These are phyloP conservation scores for Corticium candelabrum DNA, from an alignment of 37 sponge, comb jelly and placozoan genomes.

Conservation along the genomic window DNA sequence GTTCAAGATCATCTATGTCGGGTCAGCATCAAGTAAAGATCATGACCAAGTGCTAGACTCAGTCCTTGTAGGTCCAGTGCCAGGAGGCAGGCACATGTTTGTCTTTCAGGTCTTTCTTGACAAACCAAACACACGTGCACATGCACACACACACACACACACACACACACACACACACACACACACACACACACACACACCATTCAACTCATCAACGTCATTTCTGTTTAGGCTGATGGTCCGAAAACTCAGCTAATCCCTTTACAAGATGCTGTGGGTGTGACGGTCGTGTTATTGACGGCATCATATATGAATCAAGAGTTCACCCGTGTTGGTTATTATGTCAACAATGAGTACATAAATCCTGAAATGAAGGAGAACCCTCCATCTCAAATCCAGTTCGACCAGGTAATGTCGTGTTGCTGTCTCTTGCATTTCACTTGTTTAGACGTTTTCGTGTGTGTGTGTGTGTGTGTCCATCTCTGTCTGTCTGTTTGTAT, in stretches of 20 bases:
- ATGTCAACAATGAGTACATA: constrained; percentile 92
- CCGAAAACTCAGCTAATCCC: constrained; percentile 79
- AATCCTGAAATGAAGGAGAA: constrained; percentile 75
- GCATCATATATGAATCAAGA: constrained; percentile 75
- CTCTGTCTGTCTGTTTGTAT: too few species aligned
- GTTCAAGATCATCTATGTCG: constrained; percentile 97
- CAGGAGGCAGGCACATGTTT: constrained; percentile 89
- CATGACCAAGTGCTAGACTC: constrained; percentile 90
- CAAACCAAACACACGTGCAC: too few species aligned
- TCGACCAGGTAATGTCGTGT: constrained; percentile 58
- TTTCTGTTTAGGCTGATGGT: constrained; percentile 40
- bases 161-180: too few species aligned
- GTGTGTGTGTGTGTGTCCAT: too few species aligned
- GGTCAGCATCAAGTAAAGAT: constrained; percentile 81
- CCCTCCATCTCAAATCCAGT: constrained; percentile 65
- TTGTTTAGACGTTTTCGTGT: too few species aligned
- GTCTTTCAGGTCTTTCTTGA: constrained; percentile 91
- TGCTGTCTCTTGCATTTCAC: not conserved
- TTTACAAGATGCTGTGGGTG: constrained; percentile 74
- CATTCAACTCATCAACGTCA: not conserved
- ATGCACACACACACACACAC: too few species aligned
- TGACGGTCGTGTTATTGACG: constrained; percentile 90
- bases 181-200: not conserved
- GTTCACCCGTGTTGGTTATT: constrained; percentile 94
- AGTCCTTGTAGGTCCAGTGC: constrained; percentile 92